A percentile compares a stretch with the other conserved stretches of the same genome.
phyloP scores from a whole-genome alignment of 2,888 invertebrate genomes.

The Pharmacophagus antenor region DNA sequence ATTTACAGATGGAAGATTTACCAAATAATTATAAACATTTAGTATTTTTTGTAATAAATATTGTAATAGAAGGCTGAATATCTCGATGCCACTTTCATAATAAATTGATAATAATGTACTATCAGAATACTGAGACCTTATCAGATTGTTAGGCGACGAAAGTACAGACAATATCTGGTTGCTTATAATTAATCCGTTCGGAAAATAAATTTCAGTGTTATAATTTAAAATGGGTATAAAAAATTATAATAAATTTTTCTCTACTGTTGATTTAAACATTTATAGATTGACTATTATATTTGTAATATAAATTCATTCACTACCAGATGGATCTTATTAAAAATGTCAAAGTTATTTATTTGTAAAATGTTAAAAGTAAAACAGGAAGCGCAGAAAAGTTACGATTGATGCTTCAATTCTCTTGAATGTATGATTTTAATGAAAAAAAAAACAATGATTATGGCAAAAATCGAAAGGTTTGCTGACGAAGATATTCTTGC shows the following conservation, averaged over 20 bases:
- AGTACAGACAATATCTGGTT: background rate
- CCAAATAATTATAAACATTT: background rate
- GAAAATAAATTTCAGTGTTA: no score
- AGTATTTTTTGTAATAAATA: background rate
- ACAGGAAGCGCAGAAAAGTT: conserved; percentile 4
- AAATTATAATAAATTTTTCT: no score
- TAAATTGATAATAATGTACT: background rate
- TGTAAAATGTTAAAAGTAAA: conserved; percentile 1
- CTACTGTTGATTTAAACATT: no score
- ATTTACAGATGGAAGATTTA: background rate
- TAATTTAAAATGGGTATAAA: no score
- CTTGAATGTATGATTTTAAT: conserved; percentile 4
- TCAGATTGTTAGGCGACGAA: background rate
- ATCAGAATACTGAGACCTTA: background rate
- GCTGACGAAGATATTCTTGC: conserved; percentile 11
- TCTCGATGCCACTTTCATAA: conserved; percentile 1
- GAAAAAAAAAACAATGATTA: conserved; percentile 14
- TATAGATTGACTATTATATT: no score
- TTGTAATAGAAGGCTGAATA: background rate
- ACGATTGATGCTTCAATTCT: background rate
- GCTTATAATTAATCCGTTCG: background rate
- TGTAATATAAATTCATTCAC: no score
- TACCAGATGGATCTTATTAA: background rate
- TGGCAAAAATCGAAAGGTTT: conserved; percentile 8
- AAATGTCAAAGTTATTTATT: background rate